These are phyloP conservation scores for Pollachius pollachius DNA, from an alignment of 2,113 vertebrate species.

Conservation along the genomic window DNA sequence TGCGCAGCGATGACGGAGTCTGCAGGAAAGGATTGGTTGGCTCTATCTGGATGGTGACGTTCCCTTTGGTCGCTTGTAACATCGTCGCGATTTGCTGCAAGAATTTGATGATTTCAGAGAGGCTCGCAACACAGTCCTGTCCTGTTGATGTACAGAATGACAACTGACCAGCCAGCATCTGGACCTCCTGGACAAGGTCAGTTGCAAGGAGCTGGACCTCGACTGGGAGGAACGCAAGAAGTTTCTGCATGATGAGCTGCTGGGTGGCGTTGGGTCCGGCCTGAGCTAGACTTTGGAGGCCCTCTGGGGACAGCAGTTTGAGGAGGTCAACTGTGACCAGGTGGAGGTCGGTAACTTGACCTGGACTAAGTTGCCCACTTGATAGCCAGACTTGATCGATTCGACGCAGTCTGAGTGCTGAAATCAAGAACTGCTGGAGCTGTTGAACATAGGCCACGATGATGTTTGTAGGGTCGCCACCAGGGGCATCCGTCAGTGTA, in stretches of 20 bases:
- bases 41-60: constrained; percentile 26
- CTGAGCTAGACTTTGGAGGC: constrained; percentile 41
- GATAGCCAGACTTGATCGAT: constrained; percentile 29
- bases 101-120: constrained; percentile 56
- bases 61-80: constrained; percentile 19
- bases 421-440: constrained; percentile 53
- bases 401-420: constrained; percentile 32
- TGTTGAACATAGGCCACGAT: constrained; percentile 55
- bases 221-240: constrained; percentile 47
- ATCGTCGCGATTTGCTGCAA: constrained; percentile 47
- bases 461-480: constrained; percentile 44
- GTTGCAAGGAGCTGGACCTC: constrained; percentile 35
- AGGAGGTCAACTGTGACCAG: constrained; percentile 43
- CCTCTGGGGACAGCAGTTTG: constrained; percentile 46
- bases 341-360: constrained; percentile 40
- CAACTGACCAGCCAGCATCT: constrained; percentile 47
- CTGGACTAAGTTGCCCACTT: constrained; percentile 29
- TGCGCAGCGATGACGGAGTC: constrained; percentile 26
- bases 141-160: constrained; percentile 35
- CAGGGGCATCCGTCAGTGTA: constrained; percentile 38
- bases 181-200: constrained; percentile 46
- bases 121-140: constrained; percentile 46
- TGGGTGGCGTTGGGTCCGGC: constrained; percentile 47
- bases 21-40: constrained; percentile 19
- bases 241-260: constrained; percentile 38